A percentile compares a stretch with the other conserved stretches of the same genome.
Evolutionary conservation across 2,113 vertebrate species (phyloP).

Genomic region (Chelonoidis abingdonii): DNA sequence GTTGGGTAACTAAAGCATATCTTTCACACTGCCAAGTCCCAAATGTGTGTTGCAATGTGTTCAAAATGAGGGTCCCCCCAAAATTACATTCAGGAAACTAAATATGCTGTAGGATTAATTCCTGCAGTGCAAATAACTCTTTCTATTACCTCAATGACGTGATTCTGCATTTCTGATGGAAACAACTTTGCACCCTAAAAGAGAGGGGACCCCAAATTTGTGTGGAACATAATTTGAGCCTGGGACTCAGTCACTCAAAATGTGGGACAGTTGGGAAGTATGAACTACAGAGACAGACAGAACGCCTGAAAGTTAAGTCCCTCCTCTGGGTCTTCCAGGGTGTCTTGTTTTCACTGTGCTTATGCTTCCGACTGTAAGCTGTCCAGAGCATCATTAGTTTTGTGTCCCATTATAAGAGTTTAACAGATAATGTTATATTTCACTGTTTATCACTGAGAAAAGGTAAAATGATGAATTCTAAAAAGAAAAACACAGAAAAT

Average conservation of each 20-base stretch:
- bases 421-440: slow-evolving; percentile 75
- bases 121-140: neutral
- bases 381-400: slow-evolving; percentile 56
- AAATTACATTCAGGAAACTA: neutral
- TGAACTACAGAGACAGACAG: neutral
- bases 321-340: neutral
- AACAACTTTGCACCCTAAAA: slow-evolving; percentile 36
- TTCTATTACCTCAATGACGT: neutral
- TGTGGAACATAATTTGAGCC: neutral
- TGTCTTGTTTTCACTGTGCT: neutral
- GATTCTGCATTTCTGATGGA: neutral
- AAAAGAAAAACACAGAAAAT: slow-evolving; percentile 47
- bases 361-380: slow-evolving; percentile 22
- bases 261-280: slow-evolving; percentile 46
- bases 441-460: slow-evolving; percentile 65
- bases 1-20: rapidly evolving
- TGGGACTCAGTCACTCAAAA: slow-evolving; percentile 3
- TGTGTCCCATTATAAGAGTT: slow-evolving; percentile 65
- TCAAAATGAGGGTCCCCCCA: neutral
- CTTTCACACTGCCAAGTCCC: neutral
- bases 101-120: neutral
- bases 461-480: slow-evolving; percentile 66
- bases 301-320: neutral
- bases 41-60: neutral
- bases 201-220: neutral